Evolutionary conservation across 2,888 invertebrate species (phyloP).

Genomic region (Sinopyrophorus schimmeli): DNA sequence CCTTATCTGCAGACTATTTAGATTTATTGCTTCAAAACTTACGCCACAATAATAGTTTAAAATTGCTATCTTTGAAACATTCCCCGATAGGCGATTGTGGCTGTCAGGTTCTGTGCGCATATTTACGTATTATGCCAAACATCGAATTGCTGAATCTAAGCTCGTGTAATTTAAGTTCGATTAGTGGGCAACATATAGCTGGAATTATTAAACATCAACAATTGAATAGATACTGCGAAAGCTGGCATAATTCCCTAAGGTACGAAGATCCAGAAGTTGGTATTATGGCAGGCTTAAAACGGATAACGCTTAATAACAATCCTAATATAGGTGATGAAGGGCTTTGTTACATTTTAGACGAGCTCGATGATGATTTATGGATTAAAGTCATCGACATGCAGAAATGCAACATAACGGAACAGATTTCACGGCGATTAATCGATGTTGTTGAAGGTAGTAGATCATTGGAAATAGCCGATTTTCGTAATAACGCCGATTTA

Average conservation of each 20-base stretch:
- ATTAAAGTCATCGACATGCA: constrained; percentile 79
- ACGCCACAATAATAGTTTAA: constrained; percentile 65
- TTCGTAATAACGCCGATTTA: constrained; percentile 62
- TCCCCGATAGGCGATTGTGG: constrained; percentile 73
- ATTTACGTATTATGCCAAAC: constrained; percentile 68
- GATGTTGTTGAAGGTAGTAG: constrained; percentile 67
- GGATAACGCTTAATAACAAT: constrained; percentile 72
- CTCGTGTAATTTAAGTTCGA: constrained; percentile 66
- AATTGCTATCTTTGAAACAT: constrained; percentile 68
- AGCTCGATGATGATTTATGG: constrained; percentile 78
- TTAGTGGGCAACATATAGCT: constrained; percentile 67
- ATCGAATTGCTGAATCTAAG: constrained; percentile 70
- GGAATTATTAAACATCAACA: constrained; percentile 64
- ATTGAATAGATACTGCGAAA: constrained; percentile 71
- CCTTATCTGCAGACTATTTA: constrained; percentile 68
- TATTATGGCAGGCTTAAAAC: constrained; percentile 71
- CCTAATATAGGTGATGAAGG: constrained; percentile 69
- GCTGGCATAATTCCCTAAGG: constrained; percentile 80
- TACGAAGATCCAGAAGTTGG: constrained; percentile 75
- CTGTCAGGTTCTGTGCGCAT: constrained; percentile 70
- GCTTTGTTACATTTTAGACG: constrained; percentile 63
- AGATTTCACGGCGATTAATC: constrained; percentile 60
- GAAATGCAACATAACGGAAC: constrained; percentile 72
- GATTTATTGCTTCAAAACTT: constrained; percentile 59
- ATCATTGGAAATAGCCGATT: constrained; percentile 69